Evolutionary conservation across 1,140 invertebrate genomes (phyloP).

Genomic region (Drosophila baimaii): DNA sequence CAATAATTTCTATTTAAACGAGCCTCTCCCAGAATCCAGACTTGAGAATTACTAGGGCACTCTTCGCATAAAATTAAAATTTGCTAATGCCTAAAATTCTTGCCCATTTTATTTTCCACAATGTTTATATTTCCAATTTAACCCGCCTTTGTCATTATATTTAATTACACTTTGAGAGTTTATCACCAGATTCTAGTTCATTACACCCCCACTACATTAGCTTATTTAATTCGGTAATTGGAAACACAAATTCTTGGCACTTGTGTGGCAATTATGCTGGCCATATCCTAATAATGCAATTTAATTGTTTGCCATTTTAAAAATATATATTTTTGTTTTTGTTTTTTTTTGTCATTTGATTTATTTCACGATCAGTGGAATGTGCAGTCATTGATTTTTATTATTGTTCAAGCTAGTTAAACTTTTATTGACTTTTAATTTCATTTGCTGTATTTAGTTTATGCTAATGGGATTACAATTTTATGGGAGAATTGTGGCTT

Average conservation of each 20-base stretch:
- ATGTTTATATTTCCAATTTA: not conserved
- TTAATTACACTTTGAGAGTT: not conserved
- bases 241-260: constrained; percentile 10
- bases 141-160: not conserved
- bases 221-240: constrained; percentile 27
- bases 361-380: constrained; percentile 7
- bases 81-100: no score
- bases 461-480: constrained; percentile 50
- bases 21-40: no score
- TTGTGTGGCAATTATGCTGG: constrained; percentile 19
- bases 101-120: not conserved
- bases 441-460: constrained; percentile 52
- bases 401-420: constrained; percentile 46
- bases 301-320: constrained; percentile 19
- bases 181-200: not conserved
- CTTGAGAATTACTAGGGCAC: no score
- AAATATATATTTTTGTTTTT: constrained; percentile 24
- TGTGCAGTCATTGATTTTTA: constrained; percentile 44
- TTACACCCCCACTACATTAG: not conserved
- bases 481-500: constrained; percentile 45
- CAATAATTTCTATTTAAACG: no score
- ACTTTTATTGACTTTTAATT: constrained; percentile 55
- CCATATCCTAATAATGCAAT: not conserved
- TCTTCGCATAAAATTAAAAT: no score
- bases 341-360: constrained; percentile 10